Conservation (phyloP, 2,113 vertebrate genomes). For the Cettia cetti region DNA sequence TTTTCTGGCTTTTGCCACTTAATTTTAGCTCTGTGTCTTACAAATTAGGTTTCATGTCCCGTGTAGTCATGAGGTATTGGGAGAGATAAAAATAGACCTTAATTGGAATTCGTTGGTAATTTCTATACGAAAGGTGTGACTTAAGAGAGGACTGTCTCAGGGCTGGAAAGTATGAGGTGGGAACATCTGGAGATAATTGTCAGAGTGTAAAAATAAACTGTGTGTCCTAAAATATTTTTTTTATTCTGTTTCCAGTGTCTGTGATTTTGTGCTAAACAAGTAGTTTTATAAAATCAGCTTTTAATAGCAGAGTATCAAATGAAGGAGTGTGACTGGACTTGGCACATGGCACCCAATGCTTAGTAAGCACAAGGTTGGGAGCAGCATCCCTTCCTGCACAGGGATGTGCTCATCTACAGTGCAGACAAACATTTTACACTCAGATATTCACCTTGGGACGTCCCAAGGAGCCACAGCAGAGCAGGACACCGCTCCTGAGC, state of each 20-base stretch:
- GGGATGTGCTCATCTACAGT: accelerated
- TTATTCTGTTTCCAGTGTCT: neutral
- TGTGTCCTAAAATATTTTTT: neutral
- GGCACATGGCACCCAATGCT: accelerated
- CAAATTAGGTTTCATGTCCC: neutral
- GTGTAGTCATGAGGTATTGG: neutral
- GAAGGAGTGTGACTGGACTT: neutral
- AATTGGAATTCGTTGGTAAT: neutral
- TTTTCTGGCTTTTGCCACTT: accelerated
- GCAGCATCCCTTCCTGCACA: neutral
- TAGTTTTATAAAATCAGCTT: neutral
- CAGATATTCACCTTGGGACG: accelerated
- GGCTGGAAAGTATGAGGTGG: neutral
- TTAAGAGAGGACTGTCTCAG: neutral
- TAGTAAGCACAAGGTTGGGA: neutral
- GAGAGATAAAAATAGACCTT: neutral
- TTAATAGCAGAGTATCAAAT: neutral
- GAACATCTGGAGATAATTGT: constrained; percentile 26
- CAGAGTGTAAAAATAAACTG: neutral
- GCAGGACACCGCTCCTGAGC: neutral
- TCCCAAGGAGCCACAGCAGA: neutral
- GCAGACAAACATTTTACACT: neutral
- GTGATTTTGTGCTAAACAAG: neutral
- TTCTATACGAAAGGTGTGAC: neutral
- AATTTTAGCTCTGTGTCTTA: neutral